Base-by-base conservation (phyloP, 2,113 vertebrate genomes). In the Thunnus thynnus region DNA sequence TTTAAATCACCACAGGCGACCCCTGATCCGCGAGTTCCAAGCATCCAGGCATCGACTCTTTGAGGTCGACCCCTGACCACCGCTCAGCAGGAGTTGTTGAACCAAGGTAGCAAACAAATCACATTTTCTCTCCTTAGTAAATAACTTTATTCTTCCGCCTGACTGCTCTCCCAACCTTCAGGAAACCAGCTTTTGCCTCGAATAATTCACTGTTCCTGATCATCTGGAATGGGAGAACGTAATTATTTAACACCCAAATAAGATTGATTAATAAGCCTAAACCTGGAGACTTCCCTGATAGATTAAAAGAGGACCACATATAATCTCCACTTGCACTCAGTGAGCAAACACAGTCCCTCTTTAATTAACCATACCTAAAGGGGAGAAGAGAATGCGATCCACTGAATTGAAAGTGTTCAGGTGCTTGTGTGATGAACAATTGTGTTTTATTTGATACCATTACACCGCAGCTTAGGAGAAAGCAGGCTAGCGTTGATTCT, bases 221-320 rank as follows among this genome's bases (percentile, higher is more conserved):
- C 61, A 79, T 13, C 30, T 74, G 62, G 47, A 82, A 82, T 46
- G 44, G n/a, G 71, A 72, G 80, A 87, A 85, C 73, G 75, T 79
- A 88, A 91, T 90, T 87, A 90, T 82, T 73, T 72, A 83, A 81
- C 80, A 68, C 66, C 47, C 65, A 65, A 86, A 71, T 63, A 80
- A 84, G 83, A 89, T 82, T 91, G 90, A 92, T 91, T 89, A 91
- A 87, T 80, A 44, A 63, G 57, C 64, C 68, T 22, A 71, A 86
- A 84, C 84, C 75, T 13, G 50, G 87, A 87, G 86, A 87, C 87
- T 72, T 86, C 65, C 27, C 65, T 13, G 61, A 68, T 70, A 86
- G 85, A 92, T 90, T 86, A 84, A 92, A 86, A 68, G 62, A 83
- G 70, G 70, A 78, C 58, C 22, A n/a, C 13, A 25, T 46, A 56